Percentiles rank a stretch among this genome's conserved stretches.
phyloP scores from a whole-genome alignment of 2,113 vertebrate species.

The Brevimyrus niger region DNA sequence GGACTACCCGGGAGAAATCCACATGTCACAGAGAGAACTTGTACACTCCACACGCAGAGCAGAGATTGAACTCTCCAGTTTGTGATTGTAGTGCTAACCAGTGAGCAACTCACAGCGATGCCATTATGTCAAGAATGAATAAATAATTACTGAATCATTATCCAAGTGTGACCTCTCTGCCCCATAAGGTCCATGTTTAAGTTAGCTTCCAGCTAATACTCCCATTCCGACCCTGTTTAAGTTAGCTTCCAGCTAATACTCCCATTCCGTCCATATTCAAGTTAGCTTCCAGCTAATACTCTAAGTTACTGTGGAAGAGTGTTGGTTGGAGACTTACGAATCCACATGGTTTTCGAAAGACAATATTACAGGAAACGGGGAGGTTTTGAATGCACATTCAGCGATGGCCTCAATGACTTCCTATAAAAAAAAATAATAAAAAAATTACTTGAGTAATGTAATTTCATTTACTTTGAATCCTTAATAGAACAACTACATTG shows the following conservation, averaged over 20 bases:
- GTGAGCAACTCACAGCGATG: neutral
- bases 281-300: neutral
- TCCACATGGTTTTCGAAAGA: constrained; percentile 99
- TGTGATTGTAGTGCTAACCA: neutral
- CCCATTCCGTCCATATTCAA: no score
- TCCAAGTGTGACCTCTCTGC: neutral
- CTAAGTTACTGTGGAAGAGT: neutral
- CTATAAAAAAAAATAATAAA: constrained; percentile 54
- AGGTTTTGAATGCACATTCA: constrained; percentile 98
- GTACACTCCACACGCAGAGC: neutral
- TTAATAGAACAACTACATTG: neutral
- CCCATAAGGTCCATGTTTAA: neutral
- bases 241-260: no score
- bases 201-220: neutral
- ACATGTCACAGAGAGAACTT: neutral
- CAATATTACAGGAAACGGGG: constrained; percentile 89
- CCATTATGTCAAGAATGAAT: neutral
- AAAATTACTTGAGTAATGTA: neutral
- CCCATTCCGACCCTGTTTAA: no score
- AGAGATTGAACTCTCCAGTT: neutral
- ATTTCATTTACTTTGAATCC: neutral
- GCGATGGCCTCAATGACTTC: constrained; percentile 99
- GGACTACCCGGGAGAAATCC: neutral
- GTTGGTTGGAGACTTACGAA: constrained; percentile 75
- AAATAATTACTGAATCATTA: neutral